Evolutionary conservation across 2,113 vertebrate genomes (phyloP).

Genomic region (Hoplias malabaricus): DNA sequence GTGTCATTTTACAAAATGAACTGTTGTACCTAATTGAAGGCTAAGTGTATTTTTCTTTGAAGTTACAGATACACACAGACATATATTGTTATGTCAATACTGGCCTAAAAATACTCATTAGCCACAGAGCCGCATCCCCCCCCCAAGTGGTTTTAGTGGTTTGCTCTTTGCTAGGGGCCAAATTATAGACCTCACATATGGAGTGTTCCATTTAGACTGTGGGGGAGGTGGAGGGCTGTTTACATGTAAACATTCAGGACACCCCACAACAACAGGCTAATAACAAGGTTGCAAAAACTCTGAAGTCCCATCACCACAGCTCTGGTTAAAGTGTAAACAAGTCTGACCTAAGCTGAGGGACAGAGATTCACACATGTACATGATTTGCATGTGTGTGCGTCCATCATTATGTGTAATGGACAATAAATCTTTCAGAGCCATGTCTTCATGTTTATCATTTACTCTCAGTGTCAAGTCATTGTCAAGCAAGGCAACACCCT

Average conservation of each 20-base stretch:
- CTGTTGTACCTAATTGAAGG: too few species aligned
- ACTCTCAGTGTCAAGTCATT: not conserved
- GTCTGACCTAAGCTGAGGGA: not conserved
- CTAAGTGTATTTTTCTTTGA: too few species aligned
- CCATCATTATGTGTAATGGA: not conserved
- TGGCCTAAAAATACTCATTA: conserved; percentile 71
- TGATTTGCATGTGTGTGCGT: not conserved
- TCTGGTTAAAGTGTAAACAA: conserved; percentile 11
- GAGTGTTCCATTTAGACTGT: conserved; percentile 49
- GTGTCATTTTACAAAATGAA: too few species aligned
- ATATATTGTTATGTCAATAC: conserved; percentile 41
- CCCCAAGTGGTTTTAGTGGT: conserved; percentile 40
- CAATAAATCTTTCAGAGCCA: not conserved
- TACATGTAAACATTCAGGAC: conserved; percentile 27
- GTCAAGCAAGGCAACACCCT: not conserved
- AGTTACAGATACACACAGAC: not conserved
- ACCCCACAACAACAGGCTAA: conserved; percentile 39
- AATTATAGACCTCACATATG: conserved; percentile 59
- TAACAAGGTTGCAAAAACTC: conserved; percentile 31
- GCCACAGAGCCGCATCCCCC: conserved; percentile 2
- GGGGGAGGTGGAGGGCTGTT: not conserved
- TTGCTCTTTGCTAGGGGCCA: conserved; percentile 54
- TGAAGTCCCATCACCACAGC: not conserved
- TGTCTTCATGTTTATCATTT: conserved; percentile 21
- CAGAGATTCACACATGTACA: not conserved